These are phyloP conservation scores for Drosophila repleta DNA, from an alignment of 1,140 invertebrate genomes.

Conservation along the genomic window DNA sequence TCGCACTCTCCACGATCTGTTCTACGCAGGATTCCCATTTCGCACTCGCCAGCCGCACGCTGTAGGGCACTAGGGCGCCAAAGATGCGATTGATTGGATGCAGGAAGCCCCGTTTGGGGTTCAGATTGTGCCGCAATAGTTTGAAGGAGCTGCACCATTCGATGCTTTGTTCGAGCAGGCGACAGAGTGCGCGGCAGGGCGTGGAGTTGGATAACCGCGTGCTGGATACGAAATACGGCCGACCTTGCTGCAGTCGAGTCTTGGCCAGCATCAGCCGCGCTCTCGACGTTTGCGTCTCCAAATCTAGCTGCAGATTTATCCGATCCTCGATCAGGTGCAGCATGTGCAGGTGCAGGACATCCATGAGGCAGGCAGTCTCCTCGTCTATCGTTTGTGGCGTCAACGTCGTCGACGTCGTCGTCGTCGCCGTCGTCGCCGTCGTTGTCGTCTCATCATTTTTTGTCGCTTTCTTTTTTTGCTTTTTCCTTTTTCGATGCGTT, in stretches of 20 bases:
- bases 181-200: slow-evolving; percentile 38
- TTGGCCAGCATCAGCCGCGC: slow-evolving; percentile 36
- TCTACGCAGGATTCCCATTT: slow-evolving; percentile 49
- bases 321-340: slow-evolving; percentile 37
- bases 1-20: slow-evolving; percentile 31
- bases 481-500: not conserved
- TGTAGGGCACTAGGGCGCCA: slow-evolving; percentile 35
- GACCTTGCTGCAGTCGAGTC: slow-evolving; percentile 40
- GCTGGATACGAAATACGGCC: not conserved
- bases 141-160: slow-evolving; percentile 6
- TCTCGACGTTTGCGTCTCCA: slow-evolving; percentile 11
- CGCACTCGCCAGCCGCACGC: slow-evolving; percentile 22
- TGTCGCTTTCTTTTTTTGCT: too few species aligned
- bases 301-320: not conserved
- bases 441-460: not conserved
- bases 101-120: not conserved
- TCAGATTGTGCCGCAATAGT: slow-evolving; percentile 17
- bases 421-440: not conserved
- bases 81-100: slow-evolving; percentile 46
- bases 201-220: slow-evolving; percentile 11
- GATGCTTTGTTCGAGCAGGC: slow-evolving; percentile 16
- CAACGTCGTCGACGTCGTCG: too few species aligned
- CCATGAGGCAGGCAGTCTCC: slow-evolving; percentile 16
- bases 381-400: not conserved
- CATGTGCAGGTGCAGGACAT: slow-evolving; percentile 41